Conservation (phyloP, 1,140 invertebrate genomes). For the Drosophila sp. region DNA sequence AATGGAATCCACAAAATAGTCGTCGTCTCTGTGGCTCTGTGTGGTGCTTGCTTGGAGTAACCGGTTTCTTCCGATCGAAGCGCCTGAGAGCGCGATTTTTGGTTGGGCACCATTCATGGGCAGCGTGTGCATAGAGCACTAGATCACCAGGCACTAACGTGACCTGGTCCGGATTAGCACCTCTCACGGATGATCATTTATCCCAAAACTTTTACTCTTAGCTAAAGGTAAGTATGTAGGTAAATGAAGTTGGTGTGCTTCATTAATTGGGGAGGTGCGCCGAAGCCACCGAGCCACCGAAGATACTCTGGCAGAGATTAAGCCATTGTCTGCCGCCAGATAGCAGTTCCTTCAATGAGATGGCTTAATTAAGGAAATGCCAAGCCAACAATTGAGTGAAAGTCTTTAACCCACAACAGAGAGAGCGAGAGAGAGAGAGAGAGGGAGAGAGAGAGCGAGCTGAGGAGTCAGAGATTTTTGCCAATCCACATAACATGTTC, state of each 20-base stretch:
- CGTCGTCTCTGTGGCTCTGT: too few relatives aligned
- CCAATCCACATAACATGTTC: constrained; percentile 39
- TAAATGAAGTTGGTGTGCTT: constrained; percentile 58
- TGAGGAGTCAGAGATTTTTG: constrained; percentile 11
- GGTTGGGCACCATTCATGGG: not conserved
- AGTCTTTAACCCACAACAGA: constrained; percentile 31
- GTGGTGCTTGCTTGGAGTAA: not conserved
- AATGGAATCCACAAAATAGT: constrained; percentile 23
- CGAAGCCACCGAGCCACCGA: constrained; percentile 26
- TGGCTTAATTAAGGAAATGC: constrained; percentile 73
- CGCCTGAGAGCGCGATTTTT: constrained; percentile 21
- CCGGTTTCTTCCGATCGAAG: constrained; percentile 15
- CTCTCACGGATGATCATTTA: constrained; percentile 32
- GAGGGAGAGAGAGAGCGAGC: constrained; percentile 15
- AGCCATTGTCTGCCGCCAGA: constrained; percentile 65
- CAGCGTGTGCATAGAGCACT: constrained; percentile 13
- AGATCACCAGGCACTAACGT: constrained; percentile 17
- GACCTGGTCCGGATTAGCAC: constrained; percentile 49
- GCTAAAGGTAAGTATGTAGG: constrained; percentile 25
- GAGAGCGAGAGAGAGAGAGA: constrained; percentile 2
- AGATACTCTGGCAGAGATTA: constrained; percentile 61
- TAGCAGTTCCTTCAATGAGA: constrained; percentile 59
- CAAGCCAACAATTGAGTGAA: constrained; percentile 55
- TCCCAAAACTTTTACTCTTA: constrained; percentile 57
- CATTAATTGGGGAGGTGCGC: constrained; percentile 71